Conservation (phyloP, 1,140 invertebrate genomes). For the Plutomurus gul region DNA sequence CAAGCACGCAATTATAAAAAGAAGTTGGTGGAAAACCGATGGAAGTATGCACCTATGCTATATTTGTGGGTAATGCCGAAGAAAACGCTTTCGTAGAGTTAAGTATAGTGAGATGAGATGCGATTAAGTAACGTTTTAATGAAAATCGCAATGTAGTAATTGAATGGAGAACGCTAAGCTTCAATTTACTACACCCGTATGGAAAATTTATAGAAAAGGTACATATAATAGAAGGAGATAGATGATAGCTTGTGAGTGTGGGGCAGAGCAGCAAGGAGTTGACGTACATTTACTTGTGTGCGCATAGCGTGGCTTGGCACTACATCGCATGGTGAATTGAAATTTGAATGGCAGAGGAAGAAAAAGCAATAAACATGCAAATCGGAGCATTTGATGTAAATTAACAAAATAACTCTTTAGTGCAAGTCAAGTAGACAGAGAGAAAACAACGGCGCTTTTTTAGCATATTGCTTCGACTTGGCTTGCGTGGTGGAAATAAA, state of each 20-base stretch:
- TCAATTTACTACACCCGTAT: neutral
- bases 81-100: neutral
- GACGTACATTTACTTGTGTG: neutral
- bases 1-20: too few relatives aligned
- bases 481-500: conserved; percentile 36
- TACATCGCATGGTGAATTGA: conserved; percentile 26
- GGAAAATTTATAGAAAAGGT: conserved; percentile 23
- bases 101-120: conserved; percentile 1
- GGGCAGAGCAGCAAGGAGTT: too few relatives aligned
- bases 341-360: conserved; percentile 28
- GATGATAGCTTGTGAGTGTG: neutral
- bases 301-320: conserved; percentile 18
- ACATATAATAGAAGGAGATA: conserved; percentile 1
- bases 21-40: too few relatives aligned
- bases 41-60: too few relatives aligned
- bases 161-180: conserved; percentile 9
- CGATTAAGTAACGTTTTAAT: conserved; percentile 19
- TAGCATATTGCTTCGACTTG: conserved; percentile 29
- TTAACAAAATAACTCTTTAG: conserved; percentile 18
- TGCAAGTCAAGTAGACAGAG: conserved; percentile 22
- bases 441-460: conserved; percentile 35
- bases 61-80: too few relatives aligned
- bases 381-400: conserved; percentile 30
- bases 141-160: conserved; percentile 27
- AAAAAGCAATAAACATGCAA: conserved; percentile 38